Evolutionary conservation across 2,113 vertebrate species (phyloP).

Genomic region (Boleophthalmus pectinirostris): DNA sequence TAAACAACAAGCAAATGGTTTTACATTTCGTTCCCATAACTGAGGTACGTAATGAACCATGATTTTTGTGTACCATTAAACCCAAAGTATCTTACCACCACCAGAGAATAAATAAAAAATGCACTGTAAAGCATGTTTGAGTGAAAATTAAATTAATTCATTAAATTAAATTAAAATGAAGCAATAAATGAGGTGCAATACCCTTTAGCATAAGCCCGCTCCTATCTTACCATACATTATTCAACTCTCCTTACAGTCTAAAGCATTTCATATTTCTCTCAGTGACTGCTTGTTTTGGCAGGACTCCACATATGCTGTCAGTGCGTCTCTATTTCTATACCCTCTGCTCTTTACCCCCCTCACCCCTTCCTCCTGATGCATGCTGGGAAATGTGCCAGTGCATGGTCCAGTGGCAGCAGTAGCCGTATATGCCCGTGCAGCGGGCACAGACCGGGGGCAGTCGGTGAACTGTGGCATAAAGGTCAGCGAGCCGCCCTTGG

Average conservation of each 20-base stretch:
- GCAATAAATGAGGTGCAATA: too few species aligned
- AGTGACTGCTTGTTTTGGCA: background rate
- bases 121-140: too few species aligned
- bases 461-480: slow-evolving; percentile 50
- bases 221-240: background rate
- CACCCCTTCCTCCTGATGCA: slow-evolving; percentile 38
- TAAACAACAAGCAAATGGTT: too few species aligned
- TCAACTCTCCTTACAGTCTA: background rate
- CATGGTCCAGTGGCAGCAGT: slow-evolving; percentile 33
- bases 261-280: background rate
- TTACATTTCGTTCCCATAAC: too few species aligned
- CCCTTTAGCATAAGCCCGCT: too few species aligned
- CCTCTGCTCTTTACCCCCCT: background rate
- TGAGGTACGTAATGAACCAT: too few species aligned
- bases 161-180: too few species aligned
- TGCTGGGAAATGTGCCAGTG: slow-evolving; percentile 57
- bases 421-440: slow-evolving; percentile 11
- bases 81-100: too few species aligned
- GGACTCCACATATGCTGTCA: background rate
- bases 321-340: slow-evolving; percentile 8
- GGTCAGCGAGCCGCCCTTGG: slow-evolving; percentile 57
- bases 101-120: too few species aligned
- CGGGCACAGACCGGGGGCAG: slow-evolving; percentile 25
- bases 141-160: too few species aligned
- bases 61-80: too few species aligned